These are phyloP conservation scores for Gymnorhina tibicen DNA, from an alignment of 2,113 vertebrate species.

Conservation along the genomic window DNA sequence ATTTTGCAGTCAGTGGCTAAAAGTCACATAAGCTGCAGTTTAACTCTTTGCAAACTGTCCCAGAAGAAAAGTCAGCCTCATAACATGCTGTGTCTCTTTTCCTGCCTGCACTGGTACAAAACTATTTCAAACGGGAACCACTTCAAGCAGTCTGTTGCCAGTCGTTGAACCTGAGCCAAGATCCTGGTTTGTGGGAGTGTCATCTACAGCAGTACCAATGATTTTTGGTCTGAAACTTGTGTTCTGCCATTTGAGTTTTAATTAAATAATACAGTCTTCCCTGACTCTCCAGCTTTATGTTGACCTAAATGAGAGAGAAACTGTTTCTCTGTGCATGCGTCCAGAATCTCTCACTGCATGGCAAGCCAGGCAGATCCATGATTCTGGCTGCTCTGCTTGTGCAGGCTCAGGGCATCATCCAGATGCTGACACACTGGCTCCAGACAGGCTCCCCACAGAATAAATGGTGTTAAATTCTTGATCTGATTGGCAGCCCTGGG, in stretches of 20 bases:
- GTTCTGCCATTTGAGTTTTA: background rate
- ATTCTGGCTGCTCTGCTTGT: background rate
- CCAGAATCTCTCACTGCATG: background rate
- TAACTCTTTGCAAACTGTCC: background rate
- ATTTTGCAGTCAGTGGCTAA: conserved; percentile 27
- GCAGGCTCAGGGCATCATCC: conserved; percentile 7
- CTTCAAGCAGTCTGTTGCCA: background rate
- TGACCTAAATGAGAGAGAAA: background rate
- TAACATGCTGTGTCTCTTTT: background rate
- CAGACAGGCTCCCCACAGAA: conserved; percentile 51
- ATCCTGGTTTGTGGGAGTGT: background rate
- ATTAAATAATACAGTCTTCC: background rate
- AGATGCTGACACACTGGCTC: conserved; percentile 42
- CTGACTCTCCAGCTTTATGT: background rate
- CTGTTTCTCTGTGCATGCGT: background rate
- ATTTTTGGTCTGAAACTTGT: background rate
- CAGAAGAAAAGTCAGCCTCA: background rate
- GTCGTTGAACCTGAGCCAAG: background rate
- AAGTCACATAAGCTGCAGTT: conserved; percentile 5
- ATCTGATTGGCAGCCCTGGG: conserved; percentile 67
- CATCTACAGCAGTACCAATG: background rate
- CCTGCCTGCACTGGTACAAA: background rate
- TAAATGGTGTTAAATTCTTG: conserved; percentile 54
- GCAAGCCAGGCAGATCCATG: background rate
- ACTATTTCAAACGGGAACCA: background rate